A percentile compares a stretch with the other conserved stretches of the same genome.
phyloP scores from a whole-genome alignment of 1,140 invertebrate genomes.

The Reticulitermes speratus region DNA sequence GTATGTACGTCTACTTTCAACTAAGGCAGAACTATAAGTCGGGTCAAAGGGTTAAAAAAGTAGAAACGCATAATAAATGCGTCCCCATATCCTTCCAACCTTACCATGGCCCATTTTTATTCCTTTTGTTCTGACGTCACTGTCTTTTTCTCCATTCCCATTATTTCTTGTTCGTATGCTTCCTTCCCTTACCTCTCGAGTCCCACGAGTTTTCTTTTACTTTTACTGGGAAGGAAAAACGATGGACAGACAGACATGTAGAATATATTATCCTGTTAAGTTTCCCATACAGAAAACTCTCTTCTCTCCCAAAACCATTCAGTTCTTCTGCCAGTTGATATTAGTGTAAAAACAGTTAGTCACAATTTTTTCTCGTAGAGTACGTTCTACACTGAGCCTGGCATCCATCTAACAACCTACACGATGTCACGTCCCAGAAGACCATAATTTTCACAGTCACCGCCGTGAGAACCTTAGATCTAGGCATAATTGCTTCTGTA shows the following conservation, averaged over 20 bases:
- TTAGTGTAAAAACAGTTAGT: not conserved
- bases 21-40: not conserved
- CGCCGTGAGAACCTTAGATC: too few species aligned
- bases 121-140: constrained; percentile 14
- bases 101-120: constrained; percentile 1
- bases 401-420: too few species aligned
- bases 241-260: not conserved
- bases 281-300: not conserved
- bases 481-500: too few species aligned
- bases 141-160: not conserved
- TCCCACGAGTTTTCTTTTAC: not conserved
- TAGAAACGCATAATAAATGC: not conserved
- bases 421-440: too few species aligned
- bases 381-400: too few species aligned
- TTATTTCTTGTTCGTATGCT: not conserved
- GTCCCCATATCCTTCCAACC: not conserved
- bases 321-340: not conserved
- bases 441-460: too few species aligned
- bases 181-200: not conserved
- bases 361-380: too few species aligned
- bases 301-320: not conserved
- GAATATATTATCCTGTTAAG: not conserved
- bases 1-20: not conserved
- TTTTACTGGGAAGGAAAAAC: not conserved
- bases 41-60: not conserved